Base-by-base conservation (phyloP, 2,113 vertebrate species). In the Manacus vitellinus region DNA sequence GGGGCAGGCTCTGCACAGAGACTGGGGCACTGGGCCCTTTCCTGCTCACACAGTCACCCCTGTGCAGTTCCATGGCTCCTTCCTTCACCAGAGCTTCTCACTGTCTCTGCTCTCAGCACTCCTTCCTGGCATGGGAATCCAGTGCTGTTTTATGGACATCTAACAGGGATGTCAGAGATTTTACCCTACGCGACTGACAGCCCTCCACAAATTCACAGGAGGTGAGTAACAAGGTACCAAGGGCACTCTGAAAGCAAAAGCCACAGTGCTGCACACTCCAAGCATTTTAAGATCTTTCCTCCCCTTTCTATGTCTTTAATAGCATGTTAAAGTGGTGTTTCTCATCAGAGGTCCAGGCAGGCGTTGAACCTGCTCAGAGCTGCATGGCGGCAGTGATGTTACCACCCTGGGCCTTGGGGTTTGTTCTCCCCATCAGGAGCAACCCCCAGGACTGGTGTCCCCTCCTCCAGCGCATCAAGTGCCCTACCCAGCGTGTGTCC, bases 401-500 rank as follows among this genome's bases (percentile, higher is more conserved):
- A 11, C 22, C 8, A 23, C 33, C 61, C 31, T 39, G 47, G n/a
- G 19, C 55, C 20, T 44, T 58, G 23, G 23, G 22, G 43, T 27
- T 75, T 76, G 21, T 66, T 65, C 61, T 43, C 10, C 21, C 28
- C 31, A 9, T 12, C 17, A 52, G 28, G 27, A 74, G 25, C 4
- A 70, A n/a, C 20, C 11, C 13, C 10, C 0, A 0, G 9, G 30
- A 7, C 24, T 68, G 19, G 8, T 37, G n/a, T 39, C 41, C 25
- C 31, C 66, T 37, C 39, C 9, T 37, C 39, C 51, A 75, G 14
- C 0, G 0, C 1, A 4, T 2, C 2, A 2, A 7, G 21, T 28
- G 37, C 8, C 14, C 11, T 56, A 8, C 58, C 11, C 33, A 78
- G 10, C 5, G 0, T 5, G 37, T 24, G n/a, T 58, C n/a, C 24